A percentile compares a stretch with the other conserved stretches of the same genome.
Conservation (phyloP, 2,888 invertebrate species). For the Aricia artaxerxes region DNA sequence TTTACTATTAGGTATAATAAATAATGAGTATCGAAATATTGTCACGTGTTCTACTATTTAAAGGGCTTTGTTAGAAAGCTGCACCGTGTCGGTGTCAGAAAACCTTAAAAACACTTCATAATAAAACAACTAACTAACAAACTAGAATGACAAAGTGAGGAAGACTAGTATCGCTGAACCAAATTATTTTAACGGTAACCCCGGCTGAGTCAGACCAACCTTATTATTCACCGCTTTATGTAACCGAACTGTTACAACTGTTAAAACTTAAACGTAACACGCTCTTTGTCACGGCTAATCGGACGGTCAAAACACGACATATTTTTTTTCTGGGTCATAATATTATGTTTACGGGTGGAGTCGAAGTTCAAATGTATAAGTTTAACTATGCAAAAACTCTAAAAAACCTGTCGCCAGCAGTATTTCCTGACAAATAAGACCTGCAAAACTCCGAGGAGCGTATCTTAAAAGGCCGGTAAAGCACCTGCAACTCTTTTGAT, state of each 20-base stretch:
- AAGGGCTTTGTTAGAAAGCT: neutral
- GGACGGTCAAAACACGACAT: slow-evolving; percentile 54
- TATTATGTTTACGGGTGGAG: slow-evolving; percentile 43
- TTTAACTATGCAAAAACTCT: too few relatives aligned
- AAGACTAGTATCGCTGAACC: slow-evolving; percentile 40
- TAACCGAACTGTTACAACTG: slow-evolving; percentile 70
- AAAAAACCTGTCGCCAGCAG: too few relatives aligned
- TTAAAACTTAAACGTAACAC: slow-evolving; percentile 57
- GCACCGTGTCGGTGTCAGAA: neutral
- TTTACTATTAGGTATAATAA: too few relatives aligned
- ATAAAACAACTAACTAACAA: neutral
- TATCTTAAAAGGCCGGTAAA: too few relatives aligned
- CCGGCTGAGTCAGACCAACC: slow-evolving; percentile 54
- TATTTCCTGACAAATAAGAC: too few relatives aligned
- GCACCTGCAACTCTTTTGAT: too few relatives aligned
- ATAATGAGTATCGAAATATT: too few relatives aligned
- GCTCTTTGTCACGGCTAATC: slow-evolving; percentile 56
- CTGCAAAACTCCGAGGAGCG: too few relatives aligned
- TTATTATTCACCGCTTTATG: slow-evolving; percentile 60
- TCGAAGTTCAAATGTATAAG: neutral
- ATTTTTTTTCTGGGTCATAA: slow-evolving; percentile 57
- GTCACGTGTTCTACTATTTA: neutral
- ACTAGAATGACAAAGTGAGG: slow-evolving; percentile 12
- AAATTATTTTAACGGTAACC: slow-evolving; percentile 53
- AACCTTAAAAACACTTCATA: neutral